Evolutionary conservation across 53 echinoderm and acorn worm species (phyloP), one percentile per base, ranked within the genome.

Genomic region (Crossaster papposus): DNA sequence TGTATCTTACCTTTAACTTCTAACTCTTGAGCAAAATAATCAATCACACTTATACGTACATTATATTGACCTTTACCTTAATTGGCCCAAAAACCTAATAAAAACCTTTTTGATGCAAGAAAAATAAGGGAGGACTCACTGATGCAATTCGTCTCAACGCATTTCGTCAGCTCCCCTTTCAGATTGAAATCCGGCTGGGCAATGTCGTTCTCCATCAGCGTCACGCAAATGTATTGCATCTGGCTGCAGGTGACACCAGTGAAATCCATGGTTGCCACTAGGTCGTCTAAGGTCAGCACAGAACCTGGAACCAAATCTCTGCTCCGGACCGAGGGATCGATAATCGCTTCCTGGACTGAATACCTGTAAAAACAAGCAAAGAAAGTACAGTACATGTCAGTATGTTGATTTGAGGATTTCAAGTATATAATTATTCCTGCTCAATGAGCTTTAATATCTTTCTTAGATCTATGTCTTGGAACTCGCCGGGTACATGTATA

Each of bases 171-270:
- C 9, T 52, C 65, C 4, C 91, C 94, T 32, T 72, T 20, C 54
- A 94, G 58, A 12, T 83, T 92, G 83, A 87, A 94, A 75, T 92
- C 94, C 30, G 90, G 92, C 30, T 64, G 62, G 17, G 94, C 86
- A 12, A 78, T 22, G 28, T 78, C 88, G 5, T 73, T 81, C 79
- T 90, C 81, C 4, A 54, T 70, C 64, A 96, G 54, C 30, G 90
- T 89, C 18, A 91, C 90, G 52, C 96, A 96, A 64, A 96, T 83
- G 71, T 89, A 93, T 12, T 50, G 22, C 75, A 95, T 77, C 50
- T 92, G 84, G 63, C 54, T 76, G 33, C 97, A 94, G n/a, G 51
- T 54, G 20, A 94, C 77, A 14, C 78, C 84, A 1, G 78, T 78
- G 34, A 93, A 88, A 62, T 95, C 91, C 54, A 94, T 86, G 24